Evolutionary conservation across 92 coral and sea anemone species (phyloP).

Genomic region (Scolanthus callimorphus): DNA sequence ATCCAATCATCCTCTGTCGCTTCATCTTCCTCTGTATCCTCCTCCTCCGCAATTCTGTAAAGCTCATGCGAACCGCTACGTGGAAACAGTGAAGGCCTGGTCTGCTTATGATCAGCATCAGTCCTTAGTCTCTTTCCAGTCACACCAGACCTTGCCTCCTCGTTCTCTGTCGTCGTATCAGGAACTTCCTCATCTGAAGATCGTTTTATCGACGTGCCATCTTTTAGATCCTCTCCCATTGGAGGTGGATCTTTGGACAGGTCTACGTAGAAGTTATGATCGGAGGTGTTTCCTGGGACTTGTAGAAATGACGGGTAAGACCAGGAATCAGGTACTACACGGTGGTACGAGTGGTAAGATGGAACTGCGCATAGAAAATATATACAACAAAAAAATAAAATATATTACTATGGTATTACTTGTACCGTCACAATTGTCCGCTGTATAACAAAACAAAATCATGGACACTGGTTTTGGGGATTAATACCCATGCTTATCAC

Average conservation of each 20-base stretch:
- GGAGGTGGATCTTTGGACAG: conserved; percentile 62
- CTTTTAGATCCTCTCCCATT: not conserved
- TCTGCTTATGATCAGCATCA: not conserved
- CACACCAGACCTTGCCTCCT: not conserved
- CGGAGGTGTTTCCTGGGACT: conserved; percentile 37
- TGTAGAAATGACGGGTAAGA: conserved; percentile 64
- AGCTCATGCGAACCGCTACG: conserved; percentile 2
- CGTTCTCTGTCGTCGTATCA: not conserved
- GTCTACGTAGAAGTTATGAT: conserved; percentile 46
- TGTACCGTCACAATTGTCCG: no score
- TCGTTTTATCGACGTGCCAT: conserved; percentile 1
- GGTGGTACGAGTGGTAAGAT: conserved; percentile 62
- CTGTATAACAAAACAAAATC: no score
- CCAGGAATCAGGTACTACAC: conserved; percentile 88
- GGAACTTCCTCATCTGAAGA: conserved; percentile 7
- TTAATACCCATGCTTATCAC: no score
- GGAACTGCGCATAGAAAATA: conserved; percentile 43
- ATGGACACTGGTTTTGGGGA: no score
- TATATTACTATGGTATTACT: no score
- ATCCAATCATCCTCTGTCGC: conserved; percentile 22
- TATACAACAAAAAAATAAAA: no score
- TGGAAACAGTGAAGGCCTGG: not conserved
- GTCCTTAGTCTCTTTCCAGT: conserved; percentile 13
- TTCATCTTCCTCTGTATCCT: conserved; percentile 3
- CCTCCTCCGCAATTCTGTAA: conserved; percentile 33